Base-by-base conservation (phyloP, 2,113 vertebrate species). In the Vidua macroura region DNA sequence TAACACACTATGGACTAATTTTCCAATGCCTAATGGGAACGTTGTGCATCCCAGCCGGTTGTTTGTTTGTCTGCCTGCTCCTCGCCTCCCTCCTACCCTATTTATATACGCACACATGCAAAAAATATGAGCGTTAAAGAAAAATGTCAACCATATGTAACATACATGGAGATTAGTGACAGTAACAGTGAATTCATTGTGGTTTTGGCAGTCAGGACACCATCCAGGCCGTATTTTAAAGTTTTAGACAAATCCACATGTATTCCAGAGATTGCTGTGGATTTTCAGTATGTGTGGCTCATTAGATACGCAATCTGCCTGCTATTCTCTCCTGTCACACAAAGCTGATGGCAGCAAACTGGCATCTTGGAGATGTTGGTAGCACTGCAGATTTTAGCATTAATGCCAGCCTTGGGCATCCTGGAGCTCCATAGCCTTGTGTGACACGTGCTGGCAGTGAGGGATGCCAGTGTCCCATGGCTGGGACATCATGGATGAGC, bases 321-420 rank as follows among this genome's bases (percentile, higher is more conserved):
- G 66, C 84, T 88, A 52, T 96, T 96, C 95, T 95, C 83, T 96
- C 88, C 96, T 97, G 92, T 97, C 91, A 93, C 88, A 94, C 86
- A 93, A 97, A 96, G 95, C 95, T 84, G 93, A 93, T 97, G 96
- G 94, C 95, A 96, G 94, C 92, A 97, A 97, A 96, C 93, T 96
- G 97, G 94, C 96, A 93, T 97, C 95, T 94, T 84, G 86, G 94
- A 97, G 95, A 92, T 74, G 30, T 68, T 89, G 95, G 94, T 96
- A 95, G 94, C 92, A 43, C 94, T 96, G 77, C 96, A 96, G 97
- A 97, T 97, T 98, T 97, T 96, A 96, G 97, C 97, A 94, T 91
- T 97, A 90, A 93, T 93, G 95, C 93, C 97, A 98, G 97, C 96
- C 95, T 97, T 53, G 94, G 92, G 93, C 90, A 87, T 96, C 97